These are phyloP conservation scores for Chamaea fasciata DNA, from an alignment of 2,113 vertebrate genomes.

Conservation along the genomic window DNA sequence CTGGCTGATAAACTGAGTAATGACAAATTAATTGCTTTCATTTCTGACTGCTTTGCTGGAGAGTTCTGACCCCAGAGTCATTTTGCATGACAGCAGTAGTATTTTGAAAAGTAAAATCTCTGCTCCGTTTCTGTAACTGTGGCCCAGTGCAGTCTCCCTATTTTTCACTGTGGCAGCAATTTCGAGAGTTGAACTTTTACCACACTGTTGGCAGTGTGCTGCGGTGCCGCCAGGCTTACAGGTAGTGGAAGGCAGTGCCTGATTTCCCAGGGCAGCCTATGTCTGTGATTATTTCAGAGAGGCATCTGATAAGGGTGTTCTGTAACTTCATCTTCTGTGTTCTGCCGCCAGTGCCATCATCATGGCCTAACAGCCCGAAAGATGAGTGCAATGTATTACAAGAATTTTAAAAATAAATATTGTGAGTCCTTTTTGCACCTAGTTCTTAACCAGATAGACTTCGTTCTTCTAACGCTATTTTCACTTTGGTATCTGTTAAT, in stretches of 20 bases:
- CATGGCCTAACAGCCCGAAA: background rate
- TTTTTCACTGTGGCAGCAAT: background rate
- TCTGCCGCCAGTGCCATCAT: background rate
- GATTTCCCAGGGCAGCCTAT: background rate
- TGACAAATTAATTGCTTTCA: conserved; percentile 47
- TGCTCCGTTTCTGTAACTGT: background rate
- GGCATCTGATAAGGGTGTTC: background rate
- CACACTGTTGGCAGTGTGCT: accelerated
- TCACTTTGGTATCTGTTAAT: background rate
- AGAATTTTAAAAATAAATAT: background rate
- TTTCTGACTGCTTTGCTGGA: conserved; percentile 14
- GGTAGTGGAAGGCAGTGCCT: background rate
- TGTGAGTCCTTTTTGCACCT: background rate
- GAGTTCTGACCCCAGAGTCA: background rate
- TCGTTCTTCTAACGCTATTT: background rate
- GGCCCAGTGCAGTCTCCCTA: background rate
- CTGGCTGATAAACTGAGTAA: conserved; percentile 30
- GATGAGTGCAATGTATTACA: background rate
- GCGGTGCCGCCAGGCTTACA: accelerated
- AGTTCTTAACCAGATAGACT: background rate
- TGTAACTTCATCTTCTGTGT: background rate
- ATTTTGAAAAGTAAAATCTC: conserved; percentile 21
- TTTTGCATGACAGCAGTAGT: background rate
- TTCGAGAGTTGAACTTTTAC: background rate
- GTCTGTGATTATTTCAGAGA: background rate